Conservation (phyloP, 2,888 invertebrate species). For the Athalia cordata region DNA sequence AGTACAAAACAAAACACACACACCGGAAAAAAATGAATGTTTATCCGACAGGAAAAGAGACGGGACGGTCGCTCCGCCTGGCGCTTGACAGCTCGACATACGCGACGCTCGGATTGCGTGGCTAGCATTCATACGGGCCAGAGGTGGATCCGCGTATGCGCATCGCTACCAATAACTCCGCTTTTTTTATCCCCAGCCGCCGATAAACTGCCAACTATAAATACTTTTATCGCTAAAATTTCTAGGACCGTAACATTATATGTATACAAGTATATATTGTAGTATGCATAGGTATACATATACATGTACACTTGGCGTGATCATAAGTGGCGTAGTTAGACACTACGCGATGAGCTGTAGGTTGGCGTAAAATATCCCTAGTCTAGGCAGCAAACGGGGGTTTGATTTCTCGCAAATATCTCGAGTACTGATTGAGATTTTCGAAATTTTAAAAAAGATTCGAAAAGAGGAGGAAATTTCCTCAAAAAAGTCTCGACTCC, state of each 20-base stretch:
- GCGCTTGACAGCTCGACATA: conserved; percentile 42
- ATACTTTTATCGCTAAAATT: conserved; percentile 32
- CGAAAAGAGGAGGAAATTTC: too few species aligned
- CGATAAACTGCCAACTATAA: conserved; percentile 33
- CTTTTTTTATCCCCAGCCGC: conserved; percentile 1
- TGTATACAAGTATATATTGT: too few species aligned
- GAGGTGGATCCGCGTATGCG: conserved; percentile 15
- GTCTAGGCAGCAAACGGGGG: too few species aligned
- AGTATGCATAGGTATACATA: too few species aligned
- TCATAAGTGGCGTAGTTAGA: too few species aligned
- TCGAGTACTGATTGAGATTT: too few species aligned
- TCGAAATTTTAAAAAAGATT: too few species aligned
- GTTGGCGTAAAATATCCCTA: too few species aligned
- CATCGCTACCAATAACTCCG: conserved; percentile 34
- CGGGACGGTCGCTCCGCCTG: conserved; percentile 21
- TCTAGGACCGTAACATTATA: not conserved
- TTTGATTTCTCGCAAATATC: too few species aligned
- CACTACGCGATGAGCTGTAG: too few species aligned
- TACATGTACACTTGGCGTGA: too few species aligned
- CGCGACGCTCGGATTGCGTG: conserved; percentile 31
- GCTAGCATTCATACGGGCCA: conserved; percentile 26
- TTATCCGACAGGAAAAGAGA: conserved; percentile 3
- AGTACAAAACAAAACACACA: not conserved
- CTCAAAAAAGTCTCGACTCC: too few species aligned
- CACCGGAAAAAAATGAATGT: not conserved